phyloP scores from a whole-genome alignment of 1,140 invertebrate species.

The Centruroides sculpturatus region DNA sequence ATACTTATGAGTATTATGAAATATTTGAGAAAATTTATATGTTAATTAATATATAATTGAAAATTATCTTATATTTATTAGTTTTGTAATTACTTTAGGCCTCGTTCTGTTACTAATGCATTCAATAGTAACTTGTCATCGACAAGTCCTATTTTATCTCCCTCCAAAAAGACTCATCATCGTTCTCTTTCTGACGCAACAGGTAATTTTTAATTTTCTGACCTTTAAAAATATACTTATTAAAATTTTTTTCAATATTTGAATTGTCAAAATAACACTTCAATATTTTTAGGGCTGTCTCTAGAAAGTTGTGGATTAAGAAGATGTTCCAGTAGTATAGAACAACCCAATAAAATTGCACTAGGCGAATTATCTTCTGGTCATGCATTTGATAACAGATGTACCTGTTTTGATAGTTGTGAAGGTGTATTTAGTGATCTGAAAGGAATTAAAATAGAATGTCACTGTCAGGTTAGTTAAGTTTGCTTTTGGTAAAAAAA shows the following conservation, averaged over 20 bases:
- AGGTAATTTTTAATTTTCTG: slow-evolving; percentile 26
- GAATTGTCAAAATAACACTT: not conserved
- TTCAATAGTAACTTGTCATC: not conserved
- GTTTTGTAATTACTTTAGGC: slow-evolving; percentile 3
- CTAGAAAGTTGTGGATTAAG: not conserved
- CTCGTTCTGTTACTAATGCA: not conserved
- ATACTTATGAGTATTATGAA: too few relatives aligned
- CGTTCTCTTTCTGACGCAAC: slow-evolving; percentile 85
- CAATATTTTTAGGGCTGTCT: not conserved
- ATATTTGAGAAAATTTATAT: too few relatives aligned
- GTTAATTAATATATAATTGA: not conserved
- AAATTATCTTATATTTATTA: not conserved
- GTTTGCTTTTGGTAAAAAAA: too few relatives aligned
- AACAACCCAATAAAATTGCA: slow-evolving; percentile 21
- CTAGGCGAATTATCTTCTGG: slow-evolving; percentile 85
- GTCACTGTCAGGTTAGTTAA: slow-evolving; percentile 48
- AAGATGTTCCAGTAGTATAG: slow-evolving; percentile 2
- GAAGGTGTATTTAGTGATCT: slow-evolving; percentile 59
- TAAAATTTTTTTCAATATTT: not conserved
- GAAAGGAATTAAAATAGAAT: slow-evolving; percentile 50
- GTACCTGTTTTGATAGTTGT: slow-evolving; percentile 65
- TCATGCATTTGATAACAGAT: slow-evolving; percentile 90
- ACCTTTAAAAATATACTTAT: not conserved
- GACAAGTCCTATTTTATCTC: slow-evolving; percentile 5
- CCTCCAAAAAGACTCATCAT: slow-evolving; percentile 52